phyloP scores from a whole-genome alignment of 92 coral and sea anemone genomes.

The Zoanthus solanderi region DNA sequence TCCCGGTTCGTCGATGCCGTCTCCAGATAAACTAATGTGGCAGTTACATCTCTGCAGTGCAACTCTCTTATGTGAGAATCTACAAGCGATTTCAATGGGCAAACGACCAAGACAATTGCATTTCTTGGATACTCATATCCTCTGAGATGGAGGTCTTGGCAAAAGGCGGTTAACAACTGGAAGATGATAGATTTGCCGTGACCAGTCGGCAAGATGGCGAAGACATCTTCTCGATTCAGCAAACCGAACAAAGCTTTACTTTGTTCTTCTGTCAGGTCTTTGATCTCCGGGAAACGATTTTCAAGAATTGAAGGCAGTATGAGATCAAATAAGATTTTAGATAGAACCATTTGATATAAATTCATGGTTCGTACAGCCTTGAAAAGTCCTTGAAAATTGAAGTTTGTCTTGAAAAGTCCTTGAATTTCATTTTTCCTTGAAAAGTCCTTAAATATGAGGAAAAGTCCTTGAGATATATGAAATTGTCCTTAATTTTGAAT shows the following conservation, averaged over 20 bases:
- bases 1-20: slow-evolving; percentile 52
- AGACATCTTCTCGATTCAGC: slow-evolving; percentile 15
- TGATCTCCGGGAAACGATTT: slow-evolving; percentile 36
- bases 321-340: slow-evolving; percentile 5
- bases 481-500: slow-evolving; percentile 5
- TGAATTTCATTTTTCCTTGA: neutral
- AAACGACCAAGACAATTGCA: slow-evolving; percentile 66
- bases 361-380: neutral
- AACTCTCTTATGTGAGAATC: slow-evolving; percentile 71
- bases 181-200: slow-evolving; percentile 16
- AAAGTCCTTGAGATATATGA: slow-evolving; percentile 6
- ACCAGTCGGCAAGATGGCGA: slow-evolving; percentile 27
- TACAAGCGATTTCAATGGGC: slow-evolving; percentile 70
- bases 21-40: slow-evolving; percentile 50
- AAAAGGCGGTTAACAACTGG: slow-evolving; percentile 2
- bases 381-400: neutral
- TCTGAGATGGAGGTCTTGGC: slow-evolving; percentile 32
- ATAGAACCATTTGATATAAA: neutral
- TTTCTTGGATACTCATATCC: slow-evolving; percentile 60
- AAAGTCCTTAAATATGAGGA: neutral
- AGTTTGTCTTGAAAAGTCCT: neutral
- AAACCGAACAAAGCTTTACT: slow-evolving; percentile 19
- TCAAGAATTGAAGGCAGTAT: slow-evolving; percentile 38
- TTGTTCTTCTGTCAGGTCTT: slow-evolving; percentile 24
- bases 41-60: slow-evolving; percentile 44